Evolutionary conservation across 2,888 invertebrate species (phyloP).

Genomic region (Chrysolina haemoptera): DNA sequence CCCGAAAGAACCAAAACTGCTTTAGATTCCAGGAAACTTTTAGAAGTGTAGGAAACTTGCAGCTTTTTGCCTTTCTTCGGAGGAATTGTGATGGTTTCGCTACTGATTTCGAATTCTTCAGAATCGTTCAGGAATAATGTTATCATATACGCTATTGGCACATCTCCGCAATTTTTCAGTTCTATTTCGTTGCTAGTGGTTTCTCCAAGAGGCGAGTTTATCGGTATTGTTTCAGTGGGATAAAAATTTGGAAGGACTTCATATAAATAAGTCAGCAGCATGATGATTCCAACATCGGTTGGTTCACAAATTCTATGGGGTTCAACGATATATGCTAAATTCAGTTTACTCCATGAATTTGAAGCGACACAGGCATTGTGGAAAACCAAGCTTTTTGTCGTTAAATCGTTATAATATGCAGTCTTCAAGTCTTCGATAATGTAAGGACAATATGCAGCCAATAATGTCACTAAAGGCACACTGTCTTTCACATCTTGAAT

Average conservation of each 20-base stretch:
- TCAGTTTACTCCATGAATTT: conserved; percentile 72
- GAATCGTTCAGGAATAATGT: conserved; percentile 59
- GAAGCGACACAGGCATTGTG: conserved; percentile 72
- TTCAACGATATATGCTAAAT: conserved; percentile 73
- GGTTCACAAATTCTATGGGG: conserved; percentile 73
- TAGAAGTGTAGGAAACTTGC: conserved; percentile 59
- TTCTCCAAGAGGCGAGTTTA: conserved; percentile 71
- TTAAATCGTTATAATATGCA: conserved; percentile 70
- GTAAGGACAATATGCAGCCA: conserved; percentile 75
- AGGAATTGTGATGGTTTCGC: conserved; percentile 37
- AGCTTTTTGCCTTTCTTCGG: conserved; percentile 42
- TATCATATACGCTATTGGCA: conserved; percentile 56
- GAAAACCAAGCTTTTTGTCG: conserved; percentile 67
- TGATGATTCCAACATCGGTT: conserved; percentile 74
- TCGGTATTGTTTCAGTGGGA: conserved; percentile 69
- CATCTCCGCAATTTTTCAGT: conserved; percentile 65
- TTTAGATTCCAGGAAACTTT: conserved; percentile 48
- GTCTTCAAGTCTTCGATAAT: conserved; percentile 69
- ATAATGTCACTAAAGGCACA: conserved; percentile 72
- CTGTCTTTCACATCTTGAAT: conserved; percentile 73
- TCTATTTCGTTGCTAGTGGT: conserved; percentile 68
- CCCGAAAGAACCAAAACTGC: conserved; percentile 60
- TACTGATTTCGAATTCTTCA: conserved; percentile 54
- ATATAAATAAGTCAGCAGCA: conserved; percentile 73
- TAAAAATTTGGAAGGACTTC: conserved; percentile 72